Evolutionary conservation across 2,888 invertebrate genomes (phyloP).

Genomic region (Arge pagana): DNA sequence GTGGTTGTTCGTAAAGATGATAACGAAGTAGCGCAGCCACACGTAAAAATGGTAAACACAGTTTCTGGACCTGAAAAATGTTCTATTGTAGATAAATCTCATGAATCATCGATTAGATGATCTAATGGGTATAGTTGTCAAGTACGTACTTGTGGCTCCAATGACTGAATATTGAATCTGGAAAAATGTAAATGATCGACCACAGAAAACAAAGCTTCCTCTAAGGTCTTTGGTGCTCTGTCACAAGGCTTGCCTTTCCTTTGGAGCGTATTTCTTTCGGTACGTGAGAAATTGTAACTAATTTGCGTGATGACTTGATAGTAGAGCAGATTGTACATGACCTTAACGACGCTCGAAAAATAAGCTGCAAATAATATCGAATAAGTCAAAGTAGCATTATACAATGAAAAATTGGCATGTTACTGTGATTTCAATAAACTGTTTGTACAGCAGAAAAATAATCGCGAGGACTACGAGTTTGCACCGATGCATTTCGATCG

Average conservation of each 20-base stretch:
- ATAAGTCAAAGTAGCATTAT: slow-evolving; percentile 9
- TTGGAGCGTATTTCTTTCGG: slow-evolving; percentile 61
- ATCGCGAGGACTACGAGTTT: background rate
- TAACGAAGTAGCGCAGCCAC: slow-evolving; percentile 81
- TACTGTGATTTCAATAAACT: no score
- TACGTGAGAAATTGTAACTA: slow-evolving; percentile 69
- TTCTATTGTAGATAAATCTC: slow-evolving; percentile 11
- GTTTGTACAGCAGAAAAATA: background rate
- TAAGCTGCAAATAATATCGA: slow-evolving; percentile 74
- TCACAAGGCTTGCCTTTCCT: slow-evolving; percentile 42
- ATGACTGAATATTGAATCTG: slow-evolving; percentile 30
- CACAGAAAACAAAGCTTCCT: slow-evolving; percentile 43
- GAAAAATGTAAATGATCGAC: slow-evolving; percentile 37
- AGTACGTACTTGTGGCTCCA: slow-evolving; percentile 36
- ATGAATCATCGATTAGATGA: slow-evolving; percentile 12
- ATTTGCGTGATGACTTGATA: slow-evolving; percentile 87
- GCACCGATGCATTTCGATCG: background rate
- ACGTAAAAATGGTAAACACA: slow-evolving; percentile 83
- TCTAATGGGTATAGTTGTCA: background rate
- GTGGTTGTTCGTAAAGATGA: slow-evolving; percentile 78
- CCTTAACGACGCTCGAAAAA: slow-evolving; percentile 84
- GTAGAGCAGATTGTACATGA: slow-evolving; percentile 86
- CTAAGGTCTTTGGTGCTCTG: slow-evolving; percentile 35
- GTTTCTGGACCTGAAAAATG: slow-evolving; percentile 68
- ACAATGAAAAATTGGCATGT: no score